phyloP scores from a whole-genome alignment of 2,113 vertebrate genomes.

The Noctilio leporinus region DNA sequence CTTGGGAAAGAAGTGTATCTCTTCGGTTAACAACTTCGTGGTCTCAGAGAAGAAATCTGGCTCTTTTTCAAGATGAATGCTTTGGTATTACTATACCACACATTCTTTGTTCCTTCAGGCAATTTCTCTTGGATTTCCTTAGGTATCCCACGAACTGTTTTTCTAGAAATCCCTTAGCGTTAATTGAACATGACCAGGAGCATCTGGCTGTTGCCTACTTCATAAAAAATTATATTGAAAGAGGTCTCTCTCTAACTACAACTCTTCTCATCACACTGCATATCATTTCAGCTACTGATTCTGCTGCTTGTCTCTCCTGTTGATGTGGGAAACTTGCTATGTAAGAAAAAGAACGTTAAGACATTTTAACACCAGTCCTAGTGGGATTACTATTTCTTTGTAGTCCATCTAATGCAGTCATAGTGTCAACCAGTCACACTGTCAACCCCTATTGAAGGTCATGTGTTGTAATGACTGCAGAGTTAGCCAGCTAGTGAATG shows the following conservation, averaged over 20 bases:
- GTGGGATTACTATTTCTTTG: neutral
- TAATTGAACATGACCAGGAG: constrained; percentile 64
- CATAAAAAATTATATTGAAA: neutral
- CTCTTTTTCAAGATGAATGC: constrained; percentile 63
- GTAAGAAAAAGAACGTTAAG: neutral
- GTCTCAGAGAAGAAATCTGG: constrained; percentile 63
- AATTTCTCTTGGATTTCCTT: constrained; percentile 52
- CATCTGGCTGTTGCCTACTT: constrained; percentile 61
- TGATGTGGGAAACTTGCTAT: neutral
- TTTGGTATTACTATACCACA: constrained; percentile 20
- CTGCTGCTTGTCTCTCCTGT: neutral
- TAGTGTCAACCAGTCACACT: neutral
- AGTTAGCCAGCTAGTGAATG: neutral
- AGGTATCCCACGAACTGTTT: constrained; percentile 47
- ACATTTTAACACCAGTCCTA: neutral
- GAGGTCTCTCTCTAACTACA: constrained; percentile 38
- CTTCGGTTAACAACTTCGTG: constrained; percentile 58
- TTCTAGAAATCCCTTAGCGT: constrained; percentile 44
- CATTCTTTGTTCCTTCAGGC: constrained; percentile 61
- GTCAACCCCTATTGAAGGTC: neutral
- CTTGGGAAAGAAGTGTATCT: constrained; percentile 53
- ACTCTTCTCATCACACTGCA: constrained; percentile 34
- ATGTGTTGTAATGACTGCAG: neutral
- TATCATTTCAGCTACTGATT: constrained; percentile 48
- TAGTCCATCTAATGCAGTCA: too few relatives aligned